Evolutionary conservation across 2,888 invertebrate genomes (phyloP).

Genomic region (Marronus borbonicus): DNA sequence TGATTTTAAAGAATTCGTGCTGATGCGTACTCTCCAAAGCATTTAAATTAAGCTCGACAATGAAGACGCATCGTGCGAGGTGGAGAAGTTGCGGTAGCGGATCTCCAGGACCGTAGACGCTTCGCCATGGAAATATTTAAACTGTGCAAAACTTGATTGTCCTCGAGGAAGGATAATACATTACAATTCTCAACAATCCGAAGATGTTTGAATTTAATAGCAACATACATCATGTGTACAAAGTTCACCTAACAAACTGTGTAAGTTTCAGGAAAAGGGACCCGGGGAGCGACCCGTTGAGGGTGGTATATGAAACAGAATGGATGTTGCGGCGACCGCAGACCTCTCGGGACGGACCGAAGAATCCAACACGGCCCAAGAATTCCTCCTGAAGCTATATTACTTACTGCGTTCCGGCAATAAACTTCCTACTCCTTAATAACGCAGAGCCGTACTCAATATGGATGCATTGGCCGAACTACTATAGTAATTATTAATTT

Average conservation of each 20-base stretch:
- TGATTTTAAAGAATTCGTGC: too few relatives aligned
- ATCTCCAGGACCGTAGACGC: background rate
- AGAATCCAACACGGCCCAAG: constrained; percentile 65
- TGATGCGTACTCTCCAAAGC: too few relatives aligned
- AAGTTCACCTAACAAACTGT: constrained; percentile 69
- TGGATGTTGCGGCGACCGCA: constrained; percentile 70
- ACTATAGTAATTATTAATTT: too few relatives aligned
- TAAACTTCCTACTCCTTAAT: constrained; percentile 60
- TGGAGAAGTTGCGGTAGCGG: background rate
- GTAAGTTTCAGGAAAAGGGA: constrained; percentile 54
- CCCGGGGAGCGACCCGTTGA: constrained; percentile 52
- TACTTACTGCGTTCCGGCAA: constrained; percentile 55
- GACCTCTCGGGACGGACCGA: constrained; percentile 68
- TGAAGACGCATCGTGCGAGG: constrained; percentile 21
- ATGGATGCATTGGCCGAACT: too few relatives aligned
- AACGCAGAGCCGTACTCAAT: constrained; percentile 54
- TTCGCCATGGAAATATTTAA: constrained; percentile 38
- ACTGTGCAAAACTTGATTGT: constrained; percentile 56
- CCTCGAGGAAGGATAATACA: constrained; percentile 68
- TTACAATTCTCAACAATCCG: constrained; percentile 71
- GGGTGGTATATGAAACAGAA: constrained; percentile 67
- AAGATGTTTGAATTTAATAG: constrained; percentile 71
- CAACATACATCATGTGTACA: constrained; percentile 70
- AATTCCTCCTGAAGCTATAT: constrained; percentile 67
- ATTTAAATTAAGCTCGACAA: constrained; percentile 21